phyloP scores from a whole-genome alignment of 2,888 invertebrate species.

The Nasonovia ribisnigri region DNA sequence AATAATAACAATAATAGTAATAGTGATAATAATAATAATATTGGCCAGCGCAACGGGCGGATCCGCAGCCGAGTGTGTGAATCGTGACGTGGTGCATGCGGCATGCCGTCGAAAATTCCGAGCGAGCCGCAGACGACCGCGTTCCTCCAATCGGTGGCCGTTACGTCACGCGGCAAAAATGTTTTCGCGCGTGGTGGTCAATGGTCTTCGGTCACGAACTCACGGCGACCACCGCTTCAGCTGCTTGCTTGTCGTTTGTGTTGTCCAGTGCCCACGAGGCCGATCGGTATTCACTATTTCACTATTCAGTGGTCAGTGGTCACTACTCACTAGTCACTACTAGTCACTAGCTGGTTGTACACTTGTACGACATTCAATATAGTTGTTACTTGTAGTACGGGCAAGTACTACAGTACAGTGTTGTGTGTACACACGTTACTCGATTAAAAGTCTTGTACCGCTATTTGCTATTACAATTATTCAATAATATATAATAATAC shows the following conservation, averaged over 20 bases:
- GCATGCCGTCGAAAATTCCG: conserved; percentile 17
- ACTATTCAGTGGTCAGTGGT: neutral
- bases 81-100: conserved; percentile 10
- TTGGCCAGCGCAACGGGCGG: conserved; percentile 32
- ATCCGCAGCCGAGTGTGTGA: neutral
- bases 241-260: neutral
- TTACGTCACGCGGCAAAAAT: conserved; percentile 54
- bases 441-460: neutral
- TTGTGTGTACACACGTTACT: neutral
- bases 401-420: neutral
- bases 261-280: neutral
- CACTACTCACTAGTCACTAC: neutral
- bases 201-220: neutral
- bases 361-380: neutral
- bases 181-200: conserved; percentile 16
- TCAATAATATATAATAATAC: neutral
- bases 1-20: neutral
- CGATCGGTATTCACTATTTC: neutral
- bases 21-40: neutral
- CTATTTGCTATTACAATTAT: neutral
- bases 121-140: neutral
- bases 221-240: neutral
- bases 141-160: conserved; percentile 13
- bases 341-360: neutral
- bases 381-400: neutral